Base-by-base conservation (phyloP, 2,888 invertebrate genomes). In the Chrysomela aeneicollis region DNA sequence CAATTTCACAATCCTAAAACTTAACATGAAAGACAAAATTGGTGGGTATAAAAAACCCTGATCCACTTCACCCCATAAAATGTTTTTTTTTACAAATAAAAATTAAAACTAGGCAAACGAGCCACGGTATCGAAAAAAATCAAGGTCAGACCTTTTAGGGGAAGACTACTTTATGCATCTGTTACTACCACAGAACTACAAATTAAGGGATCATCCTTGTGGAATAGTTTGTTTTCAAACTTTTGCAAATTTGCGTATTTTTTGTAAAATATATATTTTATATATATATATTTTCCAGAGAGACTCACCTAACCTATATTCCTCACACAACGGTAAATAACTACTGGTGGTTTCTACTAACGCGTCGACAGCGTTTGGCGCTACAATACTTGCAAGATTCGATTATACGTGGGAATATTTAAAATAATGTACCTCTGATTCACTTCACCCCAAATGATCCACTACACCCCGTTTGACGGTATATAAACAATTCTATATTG, bases 1-100 rank as follows among this genome's bases (percentile, higher is more conserved):
- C n/a, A n/a, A n/a, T n/a, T n/a, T n/a, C n/a, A n/a, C n/a, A n/a
- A n/a, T n/a, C n/a, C n/a, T n/a, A n/a, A n/a, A n/a, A n/a, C n/a
- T n/a, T n/a, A n/a, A n/a, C n/a, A n/a, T 50, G 50, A 21, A 52
- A 26, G 51, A 52, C n/a, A n/a, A 52, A 52, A 26, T 52, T 4
- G n/a, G n/a, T 52, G 30, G 51, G 26, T 52, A n/a, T 26, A 1
- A 52, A 52, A 52, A 21, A 52, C 30, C 51, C 22, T 52, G 51
- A 52, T 52, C 51, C n/a, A 4, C n/a, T 52, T 22, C 4, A 18
- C 51, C 51, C 51, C 18, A 26, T 52, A 52, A 26, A 52, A 52
- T 52, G 12, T 12, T 26, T 6, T 15, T 52, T 26, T 52, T 22
- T 30, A 52, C 1, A 10, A 52, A 26, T 6, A 26, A 35, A 22